Conservation (phyloP, 2,797 vertebrate genomes). For the Molossus alvarezi region DNA sequence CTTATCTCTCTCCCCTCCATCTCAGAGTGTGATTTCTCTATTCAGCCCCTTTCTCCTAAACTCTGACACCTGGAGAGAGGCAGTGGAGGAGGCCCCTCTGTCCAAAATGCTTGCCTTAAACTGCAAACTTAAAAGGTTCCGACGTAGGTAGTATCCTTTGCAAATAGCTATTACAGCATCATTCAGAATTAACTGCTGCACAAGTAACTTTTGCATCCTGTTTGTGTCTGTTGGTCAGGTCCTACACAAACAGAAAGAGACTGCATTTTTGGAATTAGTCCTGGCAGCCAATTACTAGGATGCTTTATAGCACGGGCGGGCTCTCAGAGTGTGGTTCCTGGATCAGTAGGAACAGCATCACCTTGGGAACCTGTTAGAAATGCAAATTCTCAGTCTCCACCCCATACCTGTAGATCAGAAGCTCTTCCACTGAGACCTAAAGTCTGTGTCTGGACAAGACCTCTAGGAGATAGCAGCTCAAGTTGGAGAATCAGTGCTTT, state of each 20-base stretch:
- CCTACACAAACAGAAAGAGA: conserved; percentile 41
- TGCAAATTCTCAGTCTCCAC: conserved; percentile 12
- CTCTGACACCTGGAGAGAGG: background rate
- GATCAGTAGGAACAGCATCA: background rate
- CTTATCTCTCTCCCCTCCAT: background rate
- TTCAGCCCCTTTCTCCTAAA: background rate
- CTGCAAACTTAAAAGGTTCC: conserved; percentile 44
- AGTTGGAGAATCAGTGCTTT: conserved; percentile 38
- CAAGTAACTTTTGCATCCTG: conserved; percentile 20
- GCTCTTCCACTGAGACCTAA: background rate
- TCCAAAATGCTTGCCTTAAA: conserved; percentile 4
- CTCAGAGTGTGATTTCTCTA: conserved; percentile 12
- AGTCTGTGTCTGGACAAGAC: conserved; percentile 34
- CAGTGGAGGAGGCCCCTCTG: background rate
- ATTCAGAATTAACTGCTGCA: conserved; percentile 65
- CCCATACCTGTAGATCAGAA: conserved; percentile 20
- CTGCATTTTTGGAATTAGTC: conserved; percentile 46
- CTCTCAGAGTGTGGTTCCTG: conserved; percentile 50
- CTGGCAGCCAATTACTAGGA: conserved; percentile 49
- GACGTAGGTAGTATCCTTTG: conserved; percentile 42
- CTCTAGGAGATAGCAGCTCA: background rate
- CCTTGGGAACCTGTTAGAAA: conserved; percentile 62
- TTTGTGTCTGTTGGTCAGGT: conserved; percentile 49
- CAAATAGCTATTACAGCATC: conserved; percentile 17
- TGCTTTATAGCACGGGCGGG: conserved; percentile 1